Conservation (phyloP, 2,888 invertebrate genomes). For the Agrotis ipsilon region DNA sequence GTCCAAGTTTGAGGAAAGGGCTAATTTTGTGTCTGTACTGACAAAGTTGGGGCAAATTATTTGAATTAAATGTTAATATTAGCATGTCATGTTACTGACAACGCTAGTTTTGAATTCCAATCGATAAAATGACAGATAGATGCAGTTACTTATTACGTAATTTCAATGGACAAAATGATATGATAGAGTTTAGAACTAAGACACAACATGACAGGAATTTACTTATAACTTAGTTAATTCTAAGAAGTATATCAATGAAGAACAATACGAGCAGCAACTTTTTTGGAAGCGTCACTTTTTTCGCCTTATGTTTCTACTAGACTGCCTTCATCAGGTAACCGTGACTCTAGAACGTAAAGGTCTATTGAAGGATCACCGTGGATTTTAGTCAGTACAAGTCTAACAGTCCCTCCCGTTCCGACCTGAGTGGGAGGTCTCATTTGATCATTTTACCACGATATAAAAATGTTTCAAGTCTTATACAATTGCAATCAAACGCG, state of each 20-base stretch:
- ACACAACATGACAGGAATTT: not conserved
- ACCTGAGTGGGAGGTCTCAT: too few relatives aligned
- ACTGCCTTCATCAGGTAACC: too few relatives aligned
- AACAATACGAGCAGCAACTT: not conserved
- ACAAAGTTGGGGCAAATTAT: slow-evolving; percentile 5
- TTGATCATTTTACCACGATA: too few relatives aligned
- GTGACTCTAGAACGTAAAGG: too few relatives aligned
- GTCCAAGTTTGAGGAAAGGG: slow-evolving; percentile 36
- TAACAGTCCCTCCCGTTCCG: too few relatives aligned
- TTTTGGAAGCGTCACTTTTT: too few relatives aligned
- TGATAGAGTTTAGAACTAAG: not conserved
- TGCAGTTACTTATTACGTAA: not conserved
- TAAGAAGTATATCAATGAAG: not conserved
- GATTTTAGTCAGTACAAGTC: too few relatives aligned
- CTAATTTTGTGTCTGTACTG: slow-evolving; percentile 17
- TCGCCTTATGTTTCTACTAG: too few relatives aligned
- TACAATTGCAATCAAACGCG: too few relatives aligned
- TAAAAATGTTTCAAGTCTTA: too few relatives aligned
- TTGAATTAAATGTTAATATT: slow-evolving; percentile 15
- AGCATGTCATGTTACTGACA: not conserved
- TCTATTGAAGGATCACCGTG: too few relatives aligned
- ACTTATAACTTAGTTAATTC: not conserved
- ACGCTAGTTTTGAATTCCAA: not conserved
- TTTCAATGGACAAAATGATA: slow-evolving; percentile 10
- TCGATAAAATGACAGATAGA: not conserved